These are phyloP conservation scores for Lepidocyrtinus sp. DNA, from an alignment of 2,888 invertebrate species.

Conservation along the genomic window DNA sequence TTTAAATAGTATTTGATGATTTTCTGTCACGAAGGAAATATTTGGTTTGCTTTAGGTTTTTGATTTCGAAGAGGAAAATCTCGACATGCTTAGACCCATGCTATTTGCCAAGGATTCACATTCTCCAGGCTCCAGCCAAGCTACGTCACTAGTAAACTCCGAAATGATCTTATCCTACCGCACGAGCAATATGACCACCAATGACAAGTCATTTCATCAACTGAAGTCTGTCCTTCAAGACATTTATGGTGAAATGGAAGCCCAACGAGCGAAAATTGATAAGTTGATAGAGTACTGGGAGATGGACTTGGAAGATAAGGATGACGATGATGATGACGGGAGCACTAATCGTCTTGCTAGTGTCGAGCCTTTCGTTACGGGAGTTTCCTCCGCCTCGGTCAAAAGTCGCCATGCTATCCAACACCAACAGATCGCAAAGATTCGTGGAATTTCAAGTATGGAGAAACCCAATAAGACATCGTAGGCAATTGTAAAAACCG, in stretches of 20 bases:
- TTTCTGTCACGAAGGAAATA: neutral
- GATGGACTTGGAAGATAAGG: constrained; percentile 19
- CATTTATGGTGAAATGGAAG: constrained; percentile 58
- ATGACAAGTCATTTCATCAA: constrained; percentile 46
- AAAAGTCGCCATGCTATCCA: too few species aligned
- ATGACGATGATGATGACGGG: neutral
- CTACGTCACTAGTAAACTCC: neutral
- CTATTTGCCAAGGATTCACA: constrained; percentile 24
- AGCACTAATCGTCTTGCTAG: neutral
- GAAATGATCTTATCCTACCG: neutral
- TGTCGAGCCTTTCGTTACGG: neutral
- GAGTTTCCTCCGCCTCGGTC: neutral
- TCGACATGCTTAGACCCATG: constrained; percentile 46
- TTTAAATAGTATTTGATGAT: neutral
- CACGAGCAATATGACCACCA: neutral
- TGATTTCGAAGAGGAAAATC: constrained; percentile 68
- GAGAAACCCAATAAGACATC: too few species aligned
- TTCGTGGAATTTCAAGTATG: too few species aligned
- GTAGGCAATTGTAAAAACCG: too few species aligned
- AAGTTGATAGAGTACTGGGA: constrained; percentile 63
- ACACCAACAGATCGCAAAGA: too few species aligned
- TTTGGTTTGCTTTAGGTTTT: constrained; percentile 54
- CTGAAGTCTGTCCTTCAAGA: constrained; percentile 43
- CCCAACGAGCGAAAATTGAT: constrained; percentile 62
- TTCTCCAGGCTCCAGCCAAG: neutral